Percentiles rank a stretch among this genome's conserved stretches.
phyloP scores from a whole-genome alignment of 2,888 invertebrate species.

The Cheilosia vernalis region DNA sequence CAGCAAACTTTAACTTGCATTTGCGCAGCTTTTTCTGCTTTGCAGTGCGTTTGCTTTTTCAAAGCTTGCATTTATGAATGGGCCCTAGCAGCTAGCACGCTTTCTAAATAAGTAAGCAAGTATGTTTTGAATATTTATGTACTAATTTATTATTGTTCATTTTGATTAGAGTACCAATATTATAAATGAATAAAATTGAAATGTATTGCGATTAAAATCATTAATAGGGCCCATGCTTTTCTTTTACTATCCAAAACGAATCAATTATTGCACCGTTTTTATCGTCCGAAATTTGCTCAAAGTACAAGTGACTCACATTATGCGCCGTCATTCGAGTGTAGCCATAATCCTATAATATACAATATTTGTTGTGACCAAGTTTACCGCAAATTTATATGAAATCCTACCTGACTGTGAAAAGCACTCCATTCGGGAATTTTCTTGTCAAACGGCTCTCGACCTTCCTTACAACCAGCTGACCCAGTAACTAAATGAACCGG shows the following conservation, averaged over 20 bases:
- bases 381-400: neutral
- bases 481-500: conserved; percentile 96
- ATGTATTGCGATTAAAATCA: neutral
- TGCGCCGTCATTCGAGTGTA: conserved; percentile 92
- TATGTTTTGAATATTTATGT: no score
- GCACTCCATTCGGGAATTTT: conserved; percentile 90
- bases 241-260: conserved; percentile 87
- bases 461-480: conserved; percentile 94
- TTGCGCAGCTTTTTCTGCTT: no score
- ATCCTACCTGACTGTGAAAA: conserved; percentile 86
- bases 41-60: no score
- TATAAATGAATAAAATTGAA: neutral
- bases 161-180: neutral
- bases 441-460: conserved; percentile 89
- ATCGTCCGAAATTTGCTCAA: conserved; percentile 94
- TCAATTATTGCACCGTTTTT: conserved; percentile 88
- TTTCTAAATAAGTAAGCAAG: no score
- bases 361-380: neutral
- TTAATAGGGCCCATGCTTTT: conserved; percentile 81
- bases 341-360: conserved; percentile 90
- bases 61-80: no score
- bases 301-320: conserved; percentile 93
- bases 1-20: no score
- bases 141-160: no score
- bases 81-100: no score